Conservation (phyloP, 2,113 vertebrate species). For the Platanista minor region DNA sequence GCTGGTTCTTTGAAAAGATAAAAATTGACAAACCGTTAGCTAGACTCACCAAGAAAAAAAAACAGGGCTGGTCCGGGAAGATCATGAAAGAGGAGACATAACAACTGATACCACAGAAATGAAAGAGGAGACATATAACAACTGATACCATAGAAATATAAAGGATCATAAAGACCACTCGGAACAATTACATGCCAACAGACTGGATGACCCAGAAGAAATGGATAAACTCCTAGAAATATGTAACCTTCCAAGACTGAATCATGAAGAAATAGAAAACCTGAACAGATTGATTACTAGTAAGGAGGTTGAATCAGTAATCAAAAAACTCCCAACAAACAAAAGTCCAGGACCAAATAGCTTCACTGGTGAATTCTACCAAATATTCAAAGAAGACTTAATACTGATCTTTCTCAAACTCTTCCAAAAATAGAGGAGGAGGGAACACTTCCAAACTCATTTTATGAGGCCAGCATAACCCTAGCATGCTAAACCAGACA, state of each 20-base stretch:
- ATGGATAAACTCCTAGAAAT: neutral
- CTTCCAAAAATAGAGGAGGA: neutral
- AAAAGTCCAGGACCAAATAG: neutral
- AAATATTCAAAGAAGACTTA: neutral
- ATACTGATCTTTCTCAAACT: neutral
- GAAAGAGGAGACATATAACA: no score
- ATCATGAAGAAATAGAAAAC: neutral
- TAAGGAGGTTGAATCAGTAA: neutral
- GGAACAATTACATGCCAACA: neutral
- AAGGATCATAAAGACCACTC: neutral
- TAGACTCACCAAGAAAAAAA: neutral
- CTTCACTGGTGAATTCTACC: neutral
- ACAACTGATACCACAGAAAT: neutral
- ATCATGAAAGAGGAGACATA: neutral
- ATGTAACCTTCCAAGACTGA: neutral
- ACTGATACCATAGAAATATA: neutral
- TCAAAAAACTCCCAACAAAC: neutral
- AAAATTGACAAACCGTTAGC: neutral
- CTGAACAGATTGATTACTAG: neutral
- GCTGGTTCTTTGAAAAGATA: neutral
- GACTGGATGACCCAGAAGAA: neutral
- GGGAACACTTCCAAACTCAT: neutral
- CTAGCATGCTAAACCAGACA: neutral
- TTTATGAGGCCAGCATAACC: neutral
- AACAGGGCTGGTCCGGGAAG: neutral